Evolutionary conservation across 1,140 invertebrate species (phyloP).

Genomic region (Leptinotarsa texana): DNA sequence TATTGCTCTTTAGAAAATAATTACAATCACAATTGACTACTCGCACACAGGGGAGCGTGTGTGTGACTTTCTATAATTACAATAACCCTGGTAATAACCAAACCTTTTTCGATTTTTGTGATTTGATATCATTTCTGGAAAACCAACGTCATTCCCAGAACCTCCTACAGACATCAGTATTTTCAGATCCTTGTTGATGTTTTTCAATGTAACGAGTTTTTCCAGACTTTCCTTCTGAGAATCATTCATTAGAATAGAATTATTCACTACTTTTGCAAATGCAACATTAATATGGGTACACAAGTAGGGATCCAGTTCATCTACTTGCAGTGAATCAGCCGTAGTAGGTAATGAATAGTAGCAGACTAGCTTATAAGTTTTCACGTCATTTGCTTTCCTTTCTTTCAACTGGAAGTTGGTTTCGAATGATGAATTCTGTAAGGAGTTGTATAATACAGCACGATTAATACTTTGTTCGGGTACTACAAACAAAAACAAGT

Average conservation of each 20-base stretch:
- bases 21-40: too few relatives aligned
- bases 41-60: too few relatives aligned
- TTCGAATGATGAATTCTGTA: conserved; percentile 10
- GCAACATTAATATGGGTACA: conserved; percentile 84
- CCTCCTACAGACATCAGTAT: conserved; percentile 80
- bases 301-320: conserved; percentile 67
- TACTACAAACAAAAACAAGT: conserved; percentile 27
- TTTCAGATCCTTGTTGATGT: conserved; percentile 70
- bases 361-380: conserved; percentile 60
- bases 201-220: conserved; percentile 65
- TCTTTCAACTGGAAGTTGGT: conserved; percentile 20
- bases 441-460: conserved; percentile 35
- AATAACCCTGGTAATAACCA: neutral
- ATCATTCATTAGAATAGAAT: conserved; percentile 56
- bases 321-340: conserved; percentile 58
- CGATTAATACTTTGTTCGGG: conserved; percentile 27
- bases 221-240: conserved; percentile 55
- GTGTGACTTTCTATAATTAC: too few relatives aligned
- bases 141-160: conserved; percentile 64
- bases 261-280: conserved; percentile 70
- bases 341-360: conserved; percentile 66
- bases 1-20: too few relatives aligned
- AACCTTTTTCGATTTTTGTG: conserved; percentile 53
- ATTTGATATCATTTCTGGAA: conserved; percentile 70
- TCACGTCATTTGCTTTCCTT: conserved; percentile 1